Base-by-base conservation (phyloP, 2,113 vertebrate species). In the Chionodraco myersi region DNA sequence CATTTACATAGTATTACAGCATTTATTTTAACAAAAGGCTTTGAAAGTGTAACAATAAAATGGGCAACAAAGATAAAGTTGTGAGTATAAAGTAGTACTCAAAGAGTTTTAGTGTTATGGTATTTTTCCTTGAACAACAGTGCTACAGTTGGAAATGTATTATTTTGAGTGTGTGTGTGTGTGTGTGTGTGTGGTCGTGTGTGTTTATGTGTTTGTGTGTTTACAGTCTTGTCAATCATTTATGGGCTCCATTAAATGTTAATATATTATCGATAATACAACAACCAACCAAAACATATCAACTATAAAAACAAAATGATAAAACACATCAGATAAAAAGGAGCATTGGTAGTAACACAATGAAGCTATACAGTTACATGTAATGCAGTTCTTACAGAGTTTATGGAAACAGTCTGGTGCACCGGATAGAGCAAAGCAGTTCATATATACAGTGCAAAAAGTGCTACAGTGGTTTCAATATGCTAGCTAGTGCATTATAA, bases 391-490 rank as follows among this genome's bases (percentile, higher is more conserved):
- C 72, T 86, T 82, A 64, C 58, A 85, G 53, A 81, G 58, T 66
- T 87, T 77, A 60, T 91, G 74, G 89, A 82, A 82, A 86, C 86
- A 77, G 67, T 76, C 73, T 82, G 77, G 71, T 76, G 75, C 70
- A 81, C 58, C 72, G 76, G 73, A 84, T 23, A 84, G 73, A 89
- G 84, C 61, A 73, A 86, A 83, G 77, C 77, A 80, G 71, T 88
- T 89, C 75, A 88, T 93, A 93, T 92, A 87, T 92, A 92, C 91
- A 94, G 84, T 92, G 88, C 84, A 91, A 88, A 91, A 93, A 92
- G 92, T 92, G 91, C 91, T 88, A 90, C 81, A 88, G 84, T 90
- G 85, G 87, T 90, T 90, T 90, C 58, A 86, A 86, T 88, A 89
- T 75, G 79, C 84, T 70, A 89, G 88, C 82, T 89, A 87, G 90